Conservation (phyloP, 2,888 invertebrate species). For the Doris montereyensis region DNA sequence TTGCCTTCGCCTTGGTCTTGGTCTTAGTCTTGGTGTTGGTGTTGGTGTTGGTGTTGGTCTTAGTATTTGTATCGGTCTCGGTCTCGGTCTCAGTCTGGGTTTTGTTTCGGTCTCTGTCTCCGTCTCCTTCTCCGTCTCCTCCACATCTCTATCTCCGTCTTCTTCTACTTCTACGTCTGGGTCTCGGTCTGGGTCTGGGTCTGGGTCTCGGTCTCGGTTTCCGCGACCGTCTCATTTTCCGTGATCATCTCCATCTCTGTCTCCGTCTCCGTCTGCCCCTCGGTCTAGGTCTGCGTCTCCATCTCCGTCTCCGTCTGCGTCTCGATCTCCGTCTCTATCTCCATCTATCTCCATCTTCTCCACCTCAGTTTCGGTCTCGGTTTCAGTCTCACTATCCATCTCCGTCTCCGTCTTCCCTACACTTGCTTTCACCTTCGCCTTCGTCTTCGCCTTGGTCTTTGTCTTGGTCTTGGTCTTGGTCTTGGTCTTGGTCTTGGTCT, state of each 20-base stretch:
- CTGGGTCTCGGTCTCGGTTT: slow-evolving; percentile 5
- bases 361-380: not conserved
- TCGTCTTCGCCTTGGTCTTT: no score
- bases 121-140: not conserved
- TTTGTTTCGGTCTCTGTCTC: not conserved
- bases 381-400: no score
- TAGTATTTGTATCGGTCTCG: not conserved
- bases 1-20: not conserved
- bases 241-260: not conserved
- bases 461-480: no score
- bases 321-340: not conserved
- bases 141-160: no score
- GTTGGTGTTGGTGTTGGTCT: not conserved
- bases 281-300: not conserved
- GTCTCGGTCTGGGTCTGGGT: slow-evolving; percentile 9
- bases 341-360: no score
- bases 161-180: not conserved
- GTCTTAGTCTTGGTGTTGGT: no score
- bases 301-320: not conserved
- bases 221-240: not conserved
- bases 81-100: not conserved
- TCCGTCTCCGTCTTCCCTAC: no score
- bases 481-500: no score
- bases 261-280: not conserved
- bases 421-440: no score